phyloP scores from a whole-genome alignment of 2,888 invertebrate genomes.

The Metopia argyrocephala region DNA sequence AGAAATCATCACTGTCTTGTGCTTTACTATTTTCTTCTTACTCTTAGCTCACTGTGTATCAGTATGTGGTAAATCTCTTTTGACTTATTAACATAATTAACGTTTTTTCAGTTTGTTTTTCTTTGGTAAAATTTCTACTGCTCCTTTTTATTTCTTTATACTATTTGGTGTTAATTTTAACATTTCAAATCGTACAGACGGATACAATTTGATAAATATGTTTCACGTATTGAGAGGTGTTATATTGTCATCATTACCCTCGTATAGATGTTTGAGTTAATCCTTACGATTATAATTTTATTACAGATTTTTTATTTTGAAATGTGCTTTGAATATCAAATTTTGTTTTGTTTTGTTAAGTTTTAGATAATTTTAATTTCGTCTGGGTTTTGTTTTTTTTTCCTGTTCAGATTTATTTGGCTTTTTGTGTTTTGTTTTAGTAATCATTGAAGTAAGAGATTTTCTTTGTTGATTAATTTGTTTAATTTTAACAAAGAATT shows the following conservation, averaged over 20 bases:
- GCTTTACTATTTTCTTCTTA: slow-evolving; percentile 38
- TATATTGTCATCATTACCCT: slow-evolving; percentile 59
- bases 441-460: neutral
- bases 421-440: too few species aligned
- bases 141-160: neutral
- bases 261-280: slow-evolving; percentile 48
- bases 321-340: slow-evolving; percentile 43
- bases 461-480: neutral
- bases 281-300: slow-evolving; percentile 58
- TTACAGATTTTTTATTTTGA: slow-evolving; percentile 35
- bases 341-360: neutral
- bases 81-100: slow-evolving; percentile 62
- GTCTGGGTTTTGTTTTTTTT: neutral
- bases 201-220: slow-evolving; percentile 10
- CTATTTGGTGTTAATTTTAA: slow-evolving; percentile 10
- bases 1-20: slow-evolving; percentile 1
- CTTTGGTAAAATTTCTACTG: slow-evolving; percentile 32
- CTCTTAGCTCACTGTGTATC: neutral
- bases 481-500: neutral
- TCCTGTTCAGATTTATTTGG: neutral
- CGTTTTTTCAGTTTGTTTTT: too few species aligned
- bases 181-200: neutral
- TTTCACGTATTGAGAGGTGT: slow-evolving; percentile 41
- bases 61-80: slow-evolving; percentile 57
- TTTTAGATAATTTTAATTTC: neutral